phyloP scores from a whole-genome alignment of 2,113 vertebrate genomes.

The Prochilodus magdalenae region DNA sequence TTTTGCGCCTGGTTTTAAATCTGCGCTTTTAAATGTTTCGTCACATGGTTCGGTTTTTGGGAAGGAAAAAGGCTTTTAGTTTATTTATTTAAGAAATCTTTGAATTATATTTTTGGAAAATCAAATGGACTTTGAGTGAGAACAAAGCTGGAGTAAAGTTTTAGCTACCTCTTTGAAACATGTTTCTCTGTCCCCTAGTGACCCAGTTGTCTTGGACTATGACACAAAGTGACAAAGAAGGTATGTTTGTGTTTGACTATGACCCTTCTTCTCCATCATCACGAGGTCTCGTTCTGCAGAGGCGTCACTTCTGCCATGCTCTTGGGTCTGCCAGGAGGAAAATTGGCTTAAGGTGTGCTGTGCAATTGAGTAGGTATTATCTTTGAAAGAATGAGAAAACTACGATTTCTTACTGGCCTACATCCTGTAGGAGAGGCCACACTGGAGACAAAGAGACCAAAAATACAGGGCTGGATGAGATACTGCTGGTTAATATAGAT shows the following conservation, averaged over 20 bases:
- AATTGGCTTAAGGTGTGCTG: not conserved
- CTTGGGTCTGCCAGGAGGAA: not conserved
- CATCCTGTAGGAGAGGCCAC: not conserved
- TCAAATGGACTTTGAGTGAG: no score
- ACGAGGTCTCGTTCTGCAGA: conserved; percentile 16
- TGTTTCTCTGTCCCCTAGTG: not conserved
- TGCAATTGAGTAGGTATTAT: not conserved
- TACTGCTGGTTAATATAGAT: not conserved
- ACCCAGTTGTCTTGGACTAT: not conserved
- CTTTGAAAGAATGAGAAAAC: not conserved
- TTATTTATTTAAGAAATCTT: no score
- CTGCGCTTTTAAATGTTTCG: no score
- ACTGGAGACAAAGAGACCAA: not conserved
- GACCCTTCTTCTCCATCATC: not conserved
- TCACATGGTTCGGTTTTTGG: no score
- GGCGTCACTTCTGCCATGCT: conserved; percentile 10
- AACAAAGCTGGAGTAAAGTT: no score
- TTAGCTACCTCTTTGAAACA: not conserved
- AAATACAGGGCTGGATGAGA: not conserved
- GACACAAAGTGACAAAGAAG: not conserved
- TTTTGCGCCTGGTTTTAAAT: no score
- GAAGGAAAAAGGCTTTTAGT: no score
- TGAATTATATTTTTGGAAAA: no score
- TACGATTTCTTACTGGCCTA: not conserved
- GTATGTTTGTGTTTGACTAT: not conserved